A percentile compares a stretch with the other conserved stretches of the same genome.
Conservation (phyloP, 2,888 invertebrate species). For the Amiota communis region DNA sequence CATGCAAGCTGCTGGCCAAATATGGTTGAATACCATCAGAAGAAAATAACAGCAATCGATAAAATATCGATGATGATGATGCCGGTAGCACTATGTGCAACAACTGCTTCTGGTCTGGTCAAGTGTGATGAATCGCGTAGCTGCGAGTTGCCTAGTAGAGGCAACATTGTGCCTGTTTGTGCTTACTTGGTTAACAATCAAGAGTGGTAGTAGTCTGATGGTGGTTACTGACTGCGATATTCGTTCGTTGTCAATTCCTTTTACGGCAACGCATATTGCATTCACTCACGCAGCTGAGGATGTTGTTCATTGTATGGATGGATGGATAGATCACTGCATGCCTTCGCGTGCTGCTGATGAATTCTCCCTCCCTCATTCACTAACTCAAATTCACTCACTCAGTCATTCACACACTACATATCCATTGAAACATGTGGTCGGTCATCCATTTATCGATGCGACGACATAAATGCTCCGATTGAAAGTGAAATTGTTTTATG, state of each 20-base stretch:
- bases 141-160: neutral
- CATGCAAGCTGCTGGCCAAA: constrained; percentile 28
- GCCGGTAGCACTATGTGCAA: too few relatives aligned
- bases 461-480: neutral
- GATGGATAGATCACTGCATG: constrained; percentile 7
- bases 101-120: neutral
- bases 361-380: constrained; percentile 25
- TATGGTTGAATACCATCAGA: constrained; percentile 39
- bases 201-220: neutral
- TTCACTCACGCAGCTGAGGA: constrained; percentile 41
- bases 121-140: neutral
- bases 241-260: constrained; percentile 50
- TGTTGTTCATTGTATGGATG: constrained; percentile 28
- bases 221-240: neutral
- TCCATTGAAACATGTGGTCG: too few relatives aligned
- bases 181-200: neutral
- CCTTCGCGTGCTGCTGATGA: constrained; percentile 14
- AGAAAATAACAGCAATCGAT: neutral
- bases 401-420: constrained; percentile 27
- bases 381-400: constrained; percentile 28
- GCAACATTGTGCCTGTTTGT: neutral
- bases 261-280: constrained; percentile 46
- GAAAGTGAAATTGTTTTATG: constrained; percentile 21
- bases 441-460: too few relatives aligned
- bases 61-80: too few relatives aligned